These are phyloP conservation scores for Panurus biarmicus DNA, from an alignment of 2,113 vertebrate species.

Conservation along the genomic window DNA sequence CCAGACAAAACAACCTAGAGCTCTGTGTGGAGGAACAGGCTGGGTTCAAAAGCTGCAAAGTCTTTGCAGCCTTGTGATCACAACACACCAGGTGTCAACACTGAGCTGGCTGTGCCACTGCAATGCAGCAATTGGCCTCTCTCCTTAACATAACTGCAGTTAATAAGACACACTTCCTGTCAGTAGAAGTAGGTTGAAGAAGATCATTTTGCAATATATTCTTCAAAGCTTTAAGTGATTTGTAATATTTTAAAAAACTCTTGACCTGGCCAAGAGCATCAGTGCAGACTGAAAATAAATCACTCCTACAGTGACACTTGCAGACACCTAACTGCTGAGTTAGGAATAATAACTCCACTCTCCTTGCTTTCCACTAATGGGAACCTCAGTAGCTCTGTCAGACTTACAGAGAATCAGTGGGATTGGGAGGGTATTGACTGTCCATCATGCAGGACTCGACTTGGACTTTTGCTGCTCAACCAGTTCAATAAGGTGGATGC, in stretches of 20 bases:
- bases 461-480: background rate
- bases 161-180: background rate
- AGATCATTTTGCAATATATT: background rate
- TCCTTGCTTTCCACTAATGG: background rate
- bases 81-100: background rate
- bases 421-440: background rate
- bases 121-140: background rate
- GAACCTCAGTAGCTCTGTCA: background rate
- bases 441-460: background rate
- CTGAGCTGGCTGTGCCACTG: background rate
- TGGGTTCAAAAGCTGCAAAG: background rate
- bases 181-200: background rate
- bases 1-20: background rate
- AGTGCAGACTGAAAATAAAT: background rate
- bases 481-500: fast-evolving
- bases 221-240: background rate
- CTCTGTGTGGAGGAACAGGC: background rate
- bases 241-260: background rate
- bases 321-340: background rate
- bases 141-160: background rate
- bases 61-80: background rate
- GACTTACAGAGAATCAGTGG: background rate
- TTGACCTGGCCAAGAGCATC: background rate
- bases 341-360: background rate
- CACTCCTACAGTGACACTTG: background rate